A percentile compares a stretch with the other conserved stretches of the same genome.
Conservation (phyloP, 30 jellyfish, hydroid and myxozoan genomes). For the Phacellophora camtschatica region DNA sequence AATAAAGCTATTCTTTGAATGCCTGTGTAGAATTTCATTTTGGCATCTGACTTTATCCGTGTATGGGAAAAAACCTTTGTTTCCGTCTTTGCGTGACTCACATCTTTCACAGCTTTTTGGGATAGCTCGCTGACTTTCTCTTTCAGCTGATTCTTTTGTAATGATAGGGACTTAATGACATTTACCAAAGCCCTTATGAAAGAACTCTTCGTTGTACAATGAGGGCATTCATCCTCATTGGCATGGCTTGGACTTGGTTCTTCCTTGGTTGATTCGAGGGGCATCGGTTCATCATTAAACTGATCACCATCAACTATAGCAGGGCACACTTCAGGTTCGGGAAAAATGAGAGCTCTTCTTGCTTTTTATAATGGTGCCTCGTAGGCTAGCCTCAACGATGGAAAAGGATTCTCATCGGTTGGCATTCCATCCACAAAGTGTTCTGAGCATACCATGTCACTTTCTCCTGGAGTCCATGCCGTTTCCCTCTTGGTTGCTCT, state of each 20-base stretch:
- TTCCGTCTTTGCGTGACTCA: not conserved
- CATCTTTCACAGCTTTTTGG: not conserved
- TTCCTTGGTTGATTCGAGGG: not conserved
- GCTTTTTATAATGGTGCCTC: constrained; percentile 29
- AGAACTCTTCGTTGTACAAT: not conserved
- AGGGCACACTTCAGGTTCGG: not conserved
- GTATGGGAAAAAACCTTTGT: constrained; percentile 1
- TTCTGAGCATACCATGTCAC: constrained; percentile 64
- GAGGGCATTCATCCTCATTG: not conserved
- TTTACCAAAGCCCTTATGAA: not conserved
- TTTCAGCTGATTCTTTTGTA: not conserved
- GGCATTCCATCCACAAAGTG: constrained; percentile 65
- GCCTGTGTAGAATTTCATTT: constrained; percentile 36
- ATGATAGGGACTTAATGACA: not conserved
- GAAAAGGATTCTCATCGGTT: constrained; percentile 46
- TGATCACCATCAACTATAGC: not conserved
- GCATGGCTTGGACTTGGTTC: not conserved
- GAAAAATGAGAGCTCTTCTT: constrained; percentile 25
- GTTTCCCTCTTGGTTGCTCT: not conserved
- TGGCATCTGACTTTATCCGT: constrained; percentile 11
- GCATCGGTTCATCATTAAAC: not conserved
- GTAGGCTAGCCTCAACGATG: constrained; percentile 52
- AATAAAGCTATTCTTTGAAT: constrained; percentile 36
- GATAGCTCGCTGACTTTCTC: not conserved
- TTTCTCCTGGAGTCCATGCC: constrained; percentile 50